Base-by-base conservation (phyloP, 2,888 invertebrate species). In the Diogma glabrata region DNA sequence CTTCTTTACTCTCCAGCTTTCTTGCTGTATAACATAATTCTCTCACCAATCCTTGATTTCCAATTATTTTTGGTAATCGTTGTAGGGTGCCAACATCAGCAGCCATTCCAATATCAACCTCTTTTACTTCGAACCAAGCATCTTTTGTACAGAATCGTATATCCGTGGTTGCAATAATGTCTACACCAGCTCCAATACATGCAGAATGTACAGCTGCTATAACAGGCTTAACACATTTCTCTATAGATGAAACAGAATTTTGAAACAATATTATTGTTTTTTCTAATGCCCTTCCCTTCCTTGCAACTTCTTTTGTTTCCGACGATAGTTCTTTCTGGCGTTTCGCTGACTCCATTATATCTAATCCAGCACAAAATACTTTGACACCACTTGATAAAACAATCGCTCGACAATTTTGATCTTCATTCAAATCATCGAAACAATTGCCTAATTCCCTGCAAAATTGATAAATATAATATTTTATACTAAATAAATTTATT, bases 41-140 rank as follows among this genome's bases (percentile, higher is more conserved):
- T 17, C 94, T 74, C 0, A 81, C 87, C 54, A 90, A 73, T 57
- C 95, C 93, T 30, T 87, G 82, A 60, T 83, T 94, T 16, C 93
- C 92, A 24, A 96, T 65, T 50, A 74, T 77, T 73, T 90, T 94
- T 3, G 96, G 96, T 14, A 99, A 70, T 55, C 96, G 78, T 66
- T 97, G 97, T 33, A 99, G 70, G 0, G 87, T 84, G 1, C 99
- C 99, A 0, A 97, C 88, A 72, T 99, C 99, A 4, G 97, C 93
- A 4, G 96, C 93, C 69, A 99, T 73, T 0, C 97, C 97, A 50
- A 84, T 73, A 30, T 81, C 81, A 0, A 84, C 79, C 72, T 95
- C 93, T 69, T 95, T 95, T 1, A 97, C 82, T 70, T 84, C 82
- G 64, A 92, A 92, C 74, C 81, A 86, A 2, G 96, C 85, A 69